These are phyloP conservation scores for Crepidodera aurea DNA, from an alignment of 2,888 invertebrate genomes.

Conservation along the genomic window DNA sequence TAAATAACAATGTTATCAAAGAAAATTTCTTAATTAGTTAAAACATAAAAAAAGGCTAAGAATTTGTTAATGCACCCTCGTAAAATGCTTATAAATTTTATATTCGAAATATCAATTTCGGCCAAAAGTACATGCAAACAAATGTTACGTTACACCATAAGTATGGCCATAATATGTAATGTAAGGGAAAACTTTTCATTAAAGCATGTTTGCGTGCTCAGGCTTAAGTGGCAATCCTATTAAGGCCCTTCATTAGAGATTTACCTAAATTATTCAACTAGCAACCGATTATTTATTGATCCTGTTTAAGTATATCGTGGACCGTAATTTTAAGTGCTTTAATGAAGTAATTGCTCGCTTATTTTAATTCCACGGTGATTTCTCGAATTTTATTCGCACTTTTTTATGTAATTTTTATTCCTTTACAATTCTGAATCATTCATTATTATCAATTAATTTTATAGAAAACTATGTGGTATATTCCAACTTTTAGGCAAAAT, in stretches of 20 bases:
- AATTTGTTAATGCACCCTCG: too few species aligned
- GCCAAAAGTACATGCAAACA: too few species aligned
- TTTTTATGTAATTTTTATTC: too few species aligned
- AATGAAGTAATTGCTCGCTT: constrained; percentile 4
- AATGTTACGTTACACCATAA: background rate
- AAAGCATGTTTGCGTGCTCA: constrained; percentile 15
- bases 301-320: constrained; percentile 11
- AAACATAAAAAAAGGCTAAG: too few species aligned
- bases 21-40: too few species aligned
- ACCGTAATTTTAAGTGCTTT: constrained; percentile 2
- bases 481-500: too few species aligned
- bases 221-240: constrained; percentile 21
- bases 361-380: background rate
- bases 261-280: constrained; percentile 24
- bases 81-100: too few species aligned
- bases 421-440: too few species aligned
- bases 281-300: constrained; percentile 10
- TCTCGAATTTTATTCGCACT: too few species aligned
- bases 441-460: too few species aligned
- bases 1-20: too few species aligned
- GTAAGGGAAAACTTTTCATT: constrained; percentile 10
- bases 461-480: too few species aligned
- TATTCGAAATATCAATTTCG: background rate
- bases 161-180: background rate
- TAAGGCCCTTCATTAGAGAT: constrained; percentile 22